Conservation (phyloP, 2,797 vertebrate genomes). For the Cyclopterus lumpus region DNA sequence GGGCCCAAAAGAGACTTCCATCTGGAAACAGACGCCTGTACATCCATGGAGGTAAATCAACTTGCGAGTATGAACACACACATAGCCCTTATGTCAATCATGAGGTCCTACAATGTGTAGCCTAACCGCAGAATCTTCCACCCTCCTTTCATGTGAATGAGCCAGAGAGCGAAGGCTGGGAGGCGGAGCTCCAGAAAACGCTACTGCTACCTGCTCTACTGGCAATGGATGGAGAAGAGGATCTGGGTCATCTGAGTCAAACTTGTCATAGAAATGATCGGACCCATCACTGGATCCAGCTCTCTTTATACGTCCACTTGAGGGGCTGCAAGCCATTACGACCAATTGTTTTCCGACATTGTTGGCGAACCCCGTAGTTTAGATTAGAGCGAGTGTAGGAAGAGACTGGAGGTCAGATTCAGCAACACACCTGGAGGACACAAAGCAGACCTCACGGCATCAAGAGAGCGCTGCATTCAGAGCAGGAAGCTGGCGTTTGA, state of each 20-base stretch:
- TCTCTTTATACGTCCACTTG: neutral
- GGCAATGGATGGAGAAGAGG: neutral
- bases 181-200: neutral
- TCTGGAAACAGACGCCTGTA: neutral
- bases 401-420: neutral
- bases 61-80: neutral
- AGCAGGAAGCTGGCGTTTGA: too few relatives aligned
- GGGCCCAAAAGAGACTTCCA: neutral
- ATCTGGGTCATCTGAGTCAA: neutral
- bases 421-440: too few relatives aligned
- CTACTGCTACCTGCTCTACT: neutral
- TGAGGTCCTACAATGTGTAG: neutral
- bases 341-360: neutral
- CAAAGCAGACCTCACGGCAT: neutral
- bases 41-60: neutral
- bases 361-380: neutral
- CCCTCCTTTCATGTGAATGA: neutral
- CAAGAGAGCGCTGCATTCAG: too few relatives aligned
- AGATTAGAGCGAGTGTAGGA: accelerated
- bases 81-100: neutral
- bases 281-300: neutral
- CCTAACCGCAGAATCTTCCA: neutral
- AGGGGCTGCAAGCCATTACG: neutral
- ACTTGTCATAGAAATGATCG: neutral
- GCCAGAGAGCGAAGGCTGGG: neutral